Conservation (phyloP, 2,888 invertebrate species). For the Trichogramma evanescens region DNA sequence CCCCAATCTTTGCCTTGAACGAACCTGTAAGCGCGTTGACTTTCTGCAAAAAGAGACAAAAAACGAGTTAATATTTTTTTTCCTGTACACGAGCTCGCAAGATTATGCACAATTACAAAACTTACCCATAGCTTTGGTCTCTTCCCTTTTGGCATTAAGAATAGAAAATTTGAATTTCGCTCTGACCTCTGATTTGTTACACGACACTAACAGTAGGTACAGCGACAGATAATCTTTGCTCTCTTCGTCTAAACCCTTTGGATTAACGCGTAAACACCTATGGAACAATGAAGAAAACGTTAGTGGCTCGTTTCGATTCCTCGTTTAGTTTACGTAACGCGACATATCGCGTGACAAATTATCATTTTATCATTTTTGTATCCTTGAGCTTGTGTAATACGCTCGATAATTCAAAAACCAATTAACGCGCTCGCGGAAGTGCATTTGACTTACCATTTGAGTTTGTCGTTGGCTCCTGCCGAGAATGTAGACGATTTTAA, state of each 20-base stretch:
- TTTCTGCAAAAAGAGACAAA: slow-evolving; percentile 51
- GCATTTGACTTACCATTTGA: slow-evolving; percentile 75
- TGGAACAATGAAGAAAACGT: slow-evolving; percentile 20
- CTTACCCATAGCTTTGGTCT: slow-evolving; percentile 99
- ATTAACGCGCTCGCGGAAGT: too few relatives aligned
- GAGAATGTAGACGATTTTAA: slow-evolving; percentile 99
- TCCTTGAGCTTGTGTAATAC: too few relatives aligned
- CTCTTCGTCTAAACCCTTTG: slow-evolving; percentile 99
- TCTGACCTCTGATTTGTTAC: slow-evolving; percentile 99
- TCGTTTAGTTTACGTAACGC: too few relatives aligned
- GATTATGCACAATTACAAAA: neutral
- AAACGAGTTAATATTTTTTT: neutral
- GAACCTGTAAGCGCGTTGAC: slow-evolving; percentile 93
- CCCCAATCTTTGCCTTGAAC: slow-evolving; percentile 99
- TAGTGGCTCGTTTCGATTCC: too few relatives aligned
- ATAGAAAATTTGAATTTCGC: slow-evolving; percentile 99
- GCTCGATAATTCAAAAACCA: too few relatives aligned
- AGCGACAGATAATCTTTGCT: slow-evolving; percentile 99
- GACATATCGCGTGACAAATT: neutral
- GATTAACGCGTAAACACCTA: slow-evolving; percentile 98
- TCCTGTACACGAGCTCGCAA: neutral
- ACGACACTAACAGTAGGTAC: slow-evolving; percentile 96
- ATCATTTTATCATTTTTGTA: neutral
- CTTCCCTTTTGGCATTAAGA: slow-evolving; percentile 98
- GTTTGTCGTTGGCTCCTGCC: slow-evolving; percentile 98